Conservation (phyloP, 2,113 vertebrate species). For the Actinemys pallida region DNA sequence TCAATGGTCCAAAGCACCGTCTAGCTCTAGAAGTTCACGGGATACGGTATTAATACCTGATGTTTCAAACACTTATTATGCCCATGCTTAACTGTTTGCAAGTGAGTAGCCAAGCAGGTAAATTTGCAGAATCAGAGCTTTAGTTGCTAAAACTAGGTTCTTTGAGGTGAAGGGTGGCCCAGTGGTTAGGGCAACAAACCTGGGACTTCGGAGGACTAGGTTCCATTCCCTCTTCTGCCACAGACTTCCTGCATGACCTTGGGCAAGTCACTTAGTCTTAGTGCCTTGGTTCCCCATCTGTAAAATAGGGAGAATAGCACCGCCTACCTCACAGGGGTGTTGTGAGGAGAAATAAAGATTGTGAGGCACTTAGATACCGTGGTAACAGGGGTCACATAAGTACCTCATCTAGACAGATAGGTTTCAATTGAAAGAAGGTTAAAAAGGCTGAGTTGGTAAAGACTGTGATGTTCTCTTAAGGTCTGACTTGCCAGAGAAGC, state of each 20-base stretch:
- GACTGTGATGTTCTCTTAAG: neutral
- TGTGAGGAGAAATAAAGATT: rapidly evolving
- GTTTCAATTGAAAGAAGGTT: neutral
- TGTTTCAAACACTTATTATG: neutral
- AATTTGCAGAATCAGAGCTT: neutral
- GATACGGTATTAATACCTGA: neutral
- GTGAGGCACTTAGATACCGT: neutral
- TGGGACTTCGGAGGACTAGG: neutral
- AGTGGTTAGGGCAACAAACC: neutral
- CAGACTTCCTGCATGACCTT: neutral
- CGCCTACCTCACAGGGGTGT: neutral
- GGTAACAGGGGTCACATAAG: neutral
- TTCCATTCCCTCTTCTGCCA: neutral
- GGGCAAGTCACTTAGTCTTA: neutral
- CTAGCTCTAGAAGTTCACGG: neutral
- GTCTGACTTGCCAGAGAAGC: neutral
- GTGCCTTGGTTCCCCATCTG: neutral
- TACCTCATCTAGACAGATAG: neutral
- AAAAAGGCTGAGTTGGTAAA: neutral
- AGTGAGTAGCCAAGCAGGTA: neutral
- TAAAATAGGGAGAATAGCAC: rapidly evolving
- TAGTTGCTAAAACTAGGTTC: neutral
- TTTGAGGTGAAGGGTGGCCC: neutral
- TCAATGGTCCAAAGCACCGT: neutral
- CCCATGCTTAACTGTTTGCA: neutral